Evolutionary conservation across 2,888 invertebrate genomes (phyloP), one percentile per base, ranked within the genome.

Genomic region (Chromoteleia sp.): DNA sequence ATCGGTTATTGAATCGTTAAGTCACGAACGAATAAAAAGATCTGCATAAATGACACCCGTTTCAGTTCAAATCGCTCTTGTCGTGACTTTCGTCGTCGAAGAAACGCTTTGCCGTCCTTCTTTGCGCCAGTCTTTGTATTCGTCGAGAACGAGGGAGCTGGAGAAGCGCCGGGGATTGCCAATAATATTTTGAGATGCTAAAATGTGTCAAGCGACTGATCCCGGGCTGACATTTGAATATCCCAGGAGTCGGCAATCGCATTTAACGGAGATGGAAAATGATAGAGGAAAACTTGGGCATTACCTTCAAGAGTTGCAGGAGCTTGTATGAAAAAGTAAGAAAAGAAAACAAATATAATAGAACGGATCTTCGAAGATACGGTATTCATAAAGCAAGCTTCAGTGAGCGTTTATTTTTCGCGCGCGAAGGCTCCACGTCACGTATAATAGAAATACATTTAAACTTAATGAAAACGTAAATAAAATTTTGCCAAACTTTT

Each of bases 1-100:
- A 91, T 91, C 90, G 89, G 90, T 91, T 91, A 91, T 91, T 91
- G 91, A 91, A 91, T 90, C 90, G 91, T 91, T 91, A 90, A 91
- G 89, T 89, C 87, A 68, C 79, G 83, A 54, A 68, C 84, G 88
- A 89, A 89, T 89, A 90, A 90, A 89, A 88, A 88, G 87, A 86
- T 88, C 85, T 85, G 85, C 85, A 87, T 86, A 87, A 86, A 84
- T 86, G 86, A 84, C 80, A 82, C 67, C 84, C 83, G 81, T 74
- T 56, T 75, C 79, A 39, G 36, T 15, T 21, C 48, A 63, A 67
- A 61, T 70, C 63, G 58, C 54, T 63, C 41, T 41, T 30, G 56
- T 50, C 43, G 58, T 80, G 74, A 71, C 75, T 75, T 75, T 61
- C 33, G 58, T 63, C 65, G 59, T 29, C 48, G 45, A 50, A 52